These are phyloP conservation scores for Rana temporaria DNA, from an alignment of 2,113 vertebrate species.

Conservation along the genomic window DNA sequence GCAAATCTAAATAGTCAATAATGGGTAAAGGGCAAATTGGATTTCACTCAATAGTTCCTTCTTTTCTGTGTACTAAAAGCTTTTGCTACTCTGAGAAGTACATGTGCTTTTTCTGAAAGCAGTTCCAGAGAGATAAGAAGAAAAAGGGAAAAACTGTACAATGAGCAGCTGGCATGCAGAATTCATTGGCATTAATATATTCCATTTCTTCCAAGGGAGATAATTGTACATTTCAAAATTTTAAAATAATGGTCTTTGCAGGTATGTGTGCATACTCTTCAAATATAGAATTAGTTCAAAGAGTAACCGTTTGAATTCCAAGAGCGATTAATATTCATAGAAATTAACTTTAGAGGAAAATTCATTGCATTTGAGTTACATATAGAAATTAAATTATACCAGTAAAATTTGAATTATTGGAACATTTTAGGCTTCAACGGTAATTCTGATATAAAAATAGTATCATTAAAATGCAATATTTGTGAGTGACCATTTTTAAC, in stretches of 20 bases:
- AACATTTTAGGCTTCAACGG: neutral
- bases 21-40: conserved; percentile 52
- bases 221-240: conserved; percentile 41
- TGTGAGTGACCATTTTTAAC: no score
- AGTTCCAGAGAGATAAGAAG: conserved; percentile 26
- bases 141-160: conserved; percentile 13
- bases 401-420: neutral
- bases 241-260: conserved; percentile 41
- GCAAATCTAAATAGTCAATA: conserved; percentile 46
- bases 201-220: conserved; percentile 37
- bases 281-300: conserved; percentile 26
- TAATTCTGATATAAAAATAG: no score
- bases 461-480: no score
- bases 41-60: conserved; percentile 33
- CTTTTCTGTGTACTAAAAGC: conserved; percentile 38
- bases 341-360: conserved; percentile 10
- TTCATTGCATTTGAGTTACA: neutral
- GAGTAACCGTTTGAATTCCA: conserved; percentile 22
- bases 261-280: conserved; percentile 17
- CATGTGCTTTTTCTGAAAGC: neutral
- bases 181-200: conserved; percentile 45
- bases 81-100: conserved; percentile 30
- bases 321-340: conserved; percentile 27
- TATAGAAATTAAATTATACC: neutral
- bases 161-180: neutral